Base-by-base conservation (phyloP, 2,113 vertebrate species). In the Neolamprologus brichardi region DNA sequence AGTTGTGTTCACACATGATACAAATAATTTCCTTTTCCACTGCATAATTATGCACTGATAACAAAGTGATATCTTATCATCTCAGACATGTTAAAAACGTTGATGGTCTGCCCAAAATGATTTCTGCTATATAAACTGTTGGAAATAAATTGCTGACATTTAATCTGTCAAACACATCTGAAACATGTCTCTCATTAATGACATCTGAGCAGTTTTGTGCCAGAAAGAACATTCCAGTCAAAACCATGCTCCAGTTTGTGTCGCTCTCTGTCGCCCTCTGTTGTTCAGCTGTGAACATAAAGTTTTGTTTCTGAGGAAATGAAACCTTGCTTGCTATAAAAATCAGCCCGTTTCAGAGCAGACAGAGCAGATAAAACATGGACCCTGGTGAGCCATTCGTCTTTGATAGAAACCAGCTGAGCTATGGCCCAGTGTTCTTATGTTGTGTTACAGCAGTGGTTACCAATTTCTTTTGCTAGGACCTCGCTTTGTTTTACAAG, bases 391-490 rank as follows among this genome's bases (percentile, higher is more conserved):
- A 64, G 17, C 18, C 8, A 14, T 30, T 53, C 0, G n/a, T 53
- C 52, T 53, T 53, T 53, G 52, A 53, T 25, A 54, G 11, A 25
- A 54, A 54, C 20, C 52, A 11, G 20, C 4, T 54, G 11, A 54
- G 20, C 6, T 54, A 54, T 54, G 52, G 20, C 52, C 52, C 20
- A 7, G 52, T 9, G 2, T 39, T 49, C 44, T 12, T 11, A n/a
- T 25, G 8, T 58, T 77, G 18, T 87, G 9, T 86, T 84, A 81
- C 52, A 52, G n/a, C 51, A 52, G 51, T 52, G n/a, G 51, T 52
- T 52, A 20, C n/a, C 51, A 52, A 20, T 20, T 20, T 3, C 0
- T 52, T 52, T 51, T 51, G 49, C 49, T 51, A 51, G 46, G 8
- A 51, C 51, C n/a, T 20, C n/a, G 1, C 51, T 53, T 11, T 53